Conservation (phyloP, 2,888 invertebrate species). For the Pollenia griseotomentosa region DNA sequence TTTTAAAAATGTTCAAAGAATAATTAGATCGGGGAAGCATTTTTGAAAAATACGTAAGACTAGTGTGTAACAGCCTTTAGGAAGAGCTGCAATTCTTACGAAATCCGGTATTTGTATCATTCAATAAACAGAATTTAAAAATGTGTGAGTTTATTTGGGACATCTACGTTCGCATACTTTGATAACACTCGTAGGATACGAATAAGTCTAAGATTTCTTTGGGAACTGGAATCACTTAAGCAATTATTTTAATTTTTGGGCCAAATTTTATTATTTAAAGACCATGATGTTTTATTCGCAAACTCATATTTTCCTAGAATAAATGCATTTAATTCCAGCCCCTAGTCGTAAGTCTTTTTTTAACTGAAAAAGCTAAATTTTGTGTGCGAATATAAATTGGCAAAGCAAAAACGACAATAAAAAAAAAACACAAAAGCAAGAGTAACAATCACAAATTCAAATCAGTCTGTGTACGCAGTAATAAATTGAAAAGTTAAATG, state of each 20-base stretch:
- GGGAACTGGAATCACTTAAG: too few species aligned
- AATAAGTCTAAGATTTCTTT: neutral
- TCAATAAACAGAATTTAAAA: neutral
- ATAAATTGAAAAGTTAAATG: constrained; percentile 44
- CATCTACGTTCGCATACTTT: neutral
- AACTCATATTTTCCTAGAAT: too few species aligned
- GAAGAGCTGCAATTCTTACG: neutral
- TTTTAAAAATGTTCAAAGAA: too few species aligned
- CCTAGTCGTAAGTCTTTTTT: neutral
- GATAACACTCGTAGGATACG: neutral
- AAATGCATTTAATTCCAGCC: too few species aligned
- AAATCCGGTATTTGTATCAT: constrained; percentile 8
- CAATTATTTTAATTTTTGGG: too few species aligned
- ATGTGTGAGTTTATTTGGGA: neutral
- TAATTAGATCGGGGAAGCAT: too few species aligned
- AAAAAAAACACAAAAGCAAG: neutral
- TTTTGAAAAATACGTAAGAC: too few species aligned
- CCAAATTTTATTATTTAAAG: too few species aligned
- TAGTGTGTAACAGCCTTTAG: too few species aligned
- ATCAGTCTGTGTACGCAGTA: constrained; percentile 36
- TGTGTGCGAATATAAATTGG: constrained; percentile 16
- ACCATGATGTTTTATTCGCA: too few species aligned
- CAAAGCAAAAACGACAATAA: neutral
- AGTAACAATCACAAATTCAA: constrained; percentile 36
- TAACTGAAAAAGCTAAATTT: constrained; percentile 14